phyloP scores from a whole-genome alignment of 2,888 invertebrate species.

The Erpobdella octoculata region DNA sequence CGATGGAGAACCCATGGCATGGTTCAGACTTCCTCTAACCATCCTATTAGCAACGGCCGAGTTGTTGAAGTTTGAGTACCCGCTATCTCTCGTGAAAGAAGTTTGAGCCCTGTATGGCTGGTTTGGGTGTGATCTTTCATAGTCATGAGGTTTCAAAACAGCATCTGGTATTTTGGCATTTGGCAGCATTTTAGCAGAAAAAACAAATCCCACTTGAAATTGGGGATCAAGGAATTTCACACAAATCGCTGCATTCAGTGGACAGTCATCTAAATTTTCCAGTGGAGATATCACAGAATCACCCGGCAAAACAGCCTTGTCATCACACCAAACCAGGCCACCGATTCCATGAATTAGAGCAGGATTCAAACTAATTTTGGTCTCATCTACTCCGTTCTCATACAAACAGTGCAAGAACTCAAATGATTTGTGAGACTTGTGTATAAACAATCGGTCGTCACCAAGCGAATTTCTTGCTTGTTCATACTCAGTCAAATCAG shows the following conservation, averaged over 20 bases:
- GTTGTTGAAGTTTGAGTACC: background rate
- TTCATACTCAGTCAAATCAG: slow-evolving; percentile 72
- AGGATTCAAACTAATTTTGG: slow-evolving; percentile 58
- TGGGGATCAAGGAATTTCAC: slow-evolving; percentile 71
- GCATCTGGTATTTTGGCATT: slow-evolving; percentile 50
- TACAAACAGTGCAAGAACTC: slow-evolving; percentile 66
- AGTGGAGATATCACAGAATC: slow-evolving; percentile 44
- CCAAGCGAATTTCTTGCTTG: slow-evolving; percentile 72
- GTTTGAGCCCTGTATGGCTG: too few relatives aligned
- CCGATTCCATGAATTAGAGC: slow-evolving; percentile 71
- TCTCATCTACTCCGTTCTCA: slow-evolving; percentile 50
- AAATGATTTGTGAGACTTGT: slow-evolving; percentile 65
- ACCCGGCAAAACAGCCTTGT: slow-evolving; percentile 58
- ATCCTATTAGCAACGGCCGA: background rate
- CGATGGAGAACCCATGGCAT: too few relatives aligned
- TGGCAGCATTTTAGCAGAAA: slow-evolving; percentile 63
- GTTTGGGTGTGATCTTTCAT: too few relatives aligned
- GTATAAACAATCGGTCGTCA: slow-evolving; percentile 80
- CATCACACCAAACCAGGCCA: slow-evolving; percentile 69
- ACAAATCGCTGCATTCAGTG: slow-evolving; percentile 52
- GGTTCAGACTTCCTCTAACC: slow-evolving; percentile 3
- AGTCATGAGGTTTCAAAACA: too few relatives aligned
- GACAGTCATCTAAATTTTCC: slow-evolving; percentile 40
- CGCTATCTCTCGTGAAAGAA: too few relatives aligned
- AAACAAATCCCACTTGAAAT: slow-evolving; percentile 67